Percentiles rank a stretch among this genome's conserved stretches.
Evolutionary conservation across 1,140 invertebrate species (phyloP).

Genomic region (Drosophila chauvacae): DNA sequence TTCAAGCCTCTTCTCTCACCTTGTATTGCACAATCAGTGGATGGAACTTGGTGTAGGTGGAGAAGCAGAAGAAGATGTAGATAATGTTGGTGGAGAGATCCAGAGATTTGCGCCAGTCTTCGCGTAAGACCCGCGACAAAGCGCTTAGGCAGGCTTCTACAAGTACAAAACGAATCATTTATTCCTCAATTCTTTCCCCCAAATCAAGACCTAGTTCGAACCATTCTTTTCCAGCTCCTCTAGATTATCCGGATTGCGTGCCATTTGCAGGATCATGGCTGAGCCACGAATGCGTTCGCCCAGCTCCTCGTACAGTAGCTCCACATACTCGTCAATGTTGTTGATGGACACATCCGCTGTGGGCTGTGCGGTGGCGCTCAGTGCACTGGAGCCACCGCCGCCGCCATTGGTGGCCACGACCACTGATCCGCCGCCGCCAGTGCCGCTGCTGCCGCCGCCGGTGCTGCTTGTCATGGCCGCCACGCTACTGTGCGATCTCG

Average conservation of each 20-base stretch:
- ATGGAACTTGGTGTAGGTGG: conserved; percentile 98
- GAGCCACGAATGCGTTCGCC: conserved; percentile 96
- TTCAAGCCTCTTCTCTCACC: conserved; percentile 85
- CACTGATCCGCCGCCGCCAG: conserved; percentile 19
- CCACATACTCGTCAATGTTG: conserved; percentile 96
- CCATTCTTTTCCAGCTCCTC: conserved; percentile 96
- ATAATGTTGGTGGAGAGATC: conserved; percentile 98
- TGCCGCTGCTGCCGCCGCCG: conserved; percentile 6
- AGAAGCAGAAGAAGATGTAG: conserved; percentile 98
- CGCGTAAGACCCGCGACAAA: conserved; percentile 95
- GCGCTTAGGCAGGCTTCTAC: conserved; percentile 97
- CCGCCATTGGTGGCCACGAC: conserved; percentile 21
- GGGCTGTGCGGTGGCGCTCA: conserved; percentile 30
- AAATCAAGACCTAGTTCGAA: conserved; percentile 71
- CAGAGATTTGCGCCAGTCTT: conserved; percentile 98
- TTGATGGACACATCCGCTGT: conserved; percentile 88
- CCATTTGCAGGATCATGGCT: conserved; percentile 94
- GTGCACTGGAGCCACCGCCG: conserved; percentile 22
- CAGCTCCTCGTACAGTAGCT: conserved; percentile 98
- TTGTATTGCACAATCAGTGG: conserved; percentile 95
- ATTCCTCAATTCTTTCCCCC: not conserved
- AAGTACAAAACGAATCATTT: not conserved
- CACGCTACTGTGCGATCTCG: conserved; percentile 54
- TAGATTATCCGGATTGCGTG: conserved; percentile 96
- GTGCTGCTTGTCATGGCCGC: conserved; percentile 47